phyloP scores from a whole-genome alignment of 2,797 vertebrate genomes.

The Brachyalestes nurse region DNA sequence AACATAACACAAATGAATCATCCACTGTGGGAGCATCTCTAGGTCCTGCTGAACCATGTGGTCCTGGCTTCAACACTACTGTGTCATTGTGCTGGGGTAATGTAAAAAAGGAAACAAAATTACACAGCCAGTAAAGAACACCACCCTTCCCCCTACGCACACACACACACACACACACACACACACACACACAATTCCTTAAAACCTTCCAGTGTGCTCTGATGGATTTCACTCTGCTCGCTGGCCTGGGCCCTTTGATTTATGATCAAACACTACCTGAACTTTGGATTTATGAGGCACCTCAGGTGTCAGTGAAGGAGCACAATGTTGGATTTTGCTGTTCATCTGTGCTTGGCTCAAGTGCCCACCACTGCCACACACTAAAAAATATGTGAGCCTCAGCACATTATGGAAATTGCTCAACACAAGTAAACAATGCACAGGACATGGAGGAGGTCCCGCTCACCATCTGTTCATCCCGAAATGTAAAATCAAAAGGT shows the following conservation, averaged over 20 bases:
- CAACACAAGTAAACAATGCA: slow-evolving; percentile 40
- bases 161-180: slow-evolving; percentile 36
- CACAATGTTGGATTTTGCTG: slow-evolving; percentile 72
- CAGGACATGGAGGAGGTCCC: slow-evolving; percentile 25
- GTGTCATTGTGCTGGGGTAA: slow-evolving; percentile 52
- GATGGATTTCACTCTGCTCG: slow-evolving; percentile 76
- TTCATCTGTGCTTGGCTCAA: slow-evolving; percentile 65
- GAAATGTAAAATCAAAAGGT: slow-evolving; percentile 35
- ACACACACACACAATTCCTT: slow-evolving; percentile 52
- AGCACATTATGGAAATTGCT: slow-evolving; percentile 21
- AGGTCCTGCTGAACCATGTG: background rate
- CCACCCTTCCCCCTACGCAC: background rate
- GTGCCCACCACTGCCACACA: slow-evolving; percentile 53
- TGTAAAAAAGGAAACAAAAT: slow-evolving; percentile 61
- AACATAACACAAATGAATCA: too few relatives aligned
- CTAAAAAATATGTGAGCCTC: slow-evolving; percentile 52
- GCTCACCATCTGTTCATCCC: slow-evolving; percentile 33
- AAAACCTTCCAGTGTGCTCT: slow-evolving; percentile 63
- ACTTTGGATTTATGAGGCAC: slow-evolving; percentile 78
- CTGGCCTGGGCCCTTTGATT: slow-evolving; percentile 72
- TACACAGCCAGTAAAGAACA: slow-evolving; percentile 32
- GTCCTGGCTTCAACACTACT: background rate
- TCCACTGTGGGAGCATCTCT: too few relatives aligned
- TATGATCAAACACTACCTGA: slow-evolving; percentile 78
- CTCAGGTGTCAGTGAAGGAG: slow-evolving; percentile 74